Evolutionary conservation across 2,888 invertebrate species (phyloP).

Genomic region (Mactromeris polynyma): DNA sequence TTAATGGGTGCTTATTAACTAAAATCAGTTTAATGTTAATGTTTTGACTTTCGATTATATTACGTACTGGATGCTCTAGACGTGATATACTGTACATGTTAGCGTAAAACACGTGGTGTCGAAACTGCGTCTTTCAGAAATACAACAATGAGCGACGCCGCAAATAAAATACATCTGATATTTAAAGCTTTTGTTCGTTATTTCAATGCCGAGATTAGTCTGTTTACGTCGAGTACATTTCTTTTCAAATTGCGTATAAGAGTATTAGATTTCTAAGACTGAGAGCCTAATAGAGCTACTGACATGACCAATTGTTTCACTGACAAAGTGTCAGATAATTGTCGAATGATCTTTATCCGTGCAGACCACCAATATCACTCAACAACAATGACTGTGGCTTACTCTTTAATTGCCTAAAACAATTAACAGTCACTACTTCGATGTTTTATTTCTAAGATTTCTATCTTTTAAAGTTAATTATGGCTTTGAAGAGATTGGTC

Average conservation of each 20-base stretch:
- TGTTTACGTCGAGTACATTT: background rate
- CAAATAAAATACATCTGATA: background rate
- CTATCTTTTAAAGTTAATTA: slow-evolving; percentile 14
- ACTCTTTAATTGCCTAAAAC: slow-evolving; percentile 38
- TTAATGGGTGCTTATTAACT: background rate
- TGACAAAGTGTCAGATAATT: background rate
- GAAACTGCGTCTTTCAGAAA: background rate
- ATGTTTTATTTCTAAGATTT: slow-evolving; percentile 6
- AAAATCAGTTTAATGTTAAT: background rate
- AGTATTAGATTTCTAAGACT: background rate
- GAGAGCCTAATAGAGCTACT: background rate
- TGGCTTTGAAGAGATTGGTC: background rate
- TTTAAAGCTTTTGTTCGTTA: background rate
- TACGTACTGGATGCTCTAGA: background rate
- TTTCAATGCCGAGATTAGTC: background rate
- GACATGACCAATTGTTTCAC: slow-evolving; percentile 22
- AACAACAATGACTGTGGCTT: slow-evolving; percentile 18
- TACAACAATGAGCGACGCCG: background rate
- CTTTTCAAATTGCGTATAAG: background rate
- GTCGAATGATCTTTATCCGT: background rate
- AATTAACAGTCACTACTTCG: slow-evolving; percentile 20
- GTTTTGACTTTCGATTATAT: background rate
- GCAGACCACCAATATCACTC: background rate
- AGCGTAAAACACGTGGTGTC: background rate
- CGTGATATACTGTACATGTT: background rate